A percentile compares a stretch with the other conserved stretches of the same genome.
Conservation (phyloP, 2,888 invertebrate genomes). For the Drosophila paramelanica region DNA sequence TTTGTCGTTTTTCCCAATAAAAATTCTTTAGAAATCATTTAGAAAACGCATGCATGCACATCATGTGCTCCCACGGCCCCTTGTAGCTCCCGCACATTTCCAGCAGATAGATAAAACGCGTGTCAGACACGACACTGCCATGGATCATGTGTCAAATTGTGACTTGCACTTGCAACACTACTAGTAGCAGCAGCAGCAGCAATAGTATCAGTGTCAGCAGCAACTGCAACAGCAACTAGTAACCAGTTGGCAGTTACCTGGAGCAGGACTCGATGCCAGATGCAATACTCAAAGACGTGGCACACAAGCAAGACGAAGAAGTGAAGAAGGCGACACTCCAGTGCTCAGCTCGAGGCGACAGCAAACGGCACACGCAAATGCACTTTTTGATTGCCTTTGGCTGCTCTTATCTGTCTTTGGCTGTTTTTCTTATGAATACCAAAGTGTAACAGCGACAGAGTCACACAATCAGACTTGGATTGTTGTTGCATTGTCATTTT, state of each 20-base stretch:
- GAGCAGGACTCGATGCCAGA: constrained; percentile 17
- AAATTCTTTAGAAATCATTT: constrained; percentile 74
- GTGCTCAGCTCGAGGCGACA: constrained; percentile 52
- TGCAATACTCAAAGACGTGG: constrained; percentile 17
- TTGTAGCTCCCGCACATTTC: constrained; percentile 17
- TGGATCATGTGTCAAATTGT: constrained; percentile 80
- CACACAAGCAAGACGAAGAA: neutral
- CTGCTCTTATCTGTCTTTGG: constrained; percentile 56
- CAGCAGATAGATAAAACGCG: constrained; percentile 72
- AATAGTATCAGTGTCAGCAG: constrained; percentile 24
- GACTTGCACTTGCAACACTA: constrained; percentile 66
- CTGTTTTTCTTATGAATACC: constrained; percentile 74
- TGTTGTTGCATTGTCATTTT: constrained; percentile 73
- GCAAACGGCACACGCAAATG: constrained; percentile 76
- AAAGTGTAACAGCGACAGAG: constrained; percentile 47
- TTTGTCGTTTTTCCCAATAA: constrained; percentile 71
- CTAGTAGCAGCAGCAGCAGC: constrained; percentile 7
- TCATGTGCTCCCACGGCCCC: constrained; percentile 57
- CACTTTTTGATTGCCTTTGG: constrained; percentile 76
- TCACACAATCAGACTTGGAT: constrained; percentile 50
- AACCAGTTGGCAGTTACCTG: constrained; percentile 34
- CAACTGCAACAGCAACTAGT: constrained; percentile 50
- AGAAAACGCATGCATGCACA: constrained; percentile 77
- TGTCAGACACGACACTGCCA: constrained; percentile 75
- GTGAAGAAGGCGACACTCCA: constrained; percentile 11